Base-by-base conservation (phyloP, 2,113 vertebrate genomes). In the Neoarius graeffei region DNA sequence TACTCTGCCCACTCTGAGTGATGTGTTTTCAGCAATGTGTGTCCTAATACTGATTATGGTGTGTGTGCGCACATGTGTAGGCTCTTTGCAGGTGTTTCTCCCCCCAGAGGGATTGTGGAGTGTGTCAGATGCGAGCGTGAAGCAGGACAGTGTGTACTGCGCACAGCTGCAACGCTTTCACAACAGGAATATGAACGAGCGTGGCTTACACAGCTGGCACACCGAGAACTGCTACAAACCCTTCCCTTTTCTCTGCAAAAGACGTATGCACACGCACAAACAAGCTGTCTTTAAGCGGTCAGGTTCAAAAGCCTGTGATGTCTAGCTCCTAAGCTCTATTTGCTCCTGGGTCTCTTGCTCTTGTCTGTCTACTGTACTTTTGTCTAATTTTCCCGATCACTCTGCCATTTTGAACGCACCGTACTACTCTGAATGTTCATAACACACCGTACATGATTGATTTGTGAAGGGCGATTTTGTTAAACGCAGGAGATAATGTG, bases 231-330 rank as follows among this genome's bases (percentile, higher is more conserved):
- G 98, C 96, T 96, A 98, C 19, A 96, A 98, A 92, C 96, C 98
- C 86, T 98, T 98, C 4, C 97, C 98, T 0, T 99, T 99, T 88
- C 97, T 99, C 84, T 99, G 98, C 96, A 99, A 99, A 94, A 96
- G 98, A 91, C 97, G 98, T 99, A 96, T 85, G 97, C 92, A 5
- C 6, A 1, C 15, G 0, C 59, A 1, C 52, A 6, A 20, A 11
- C 17, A 10, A 25, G 73, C 23, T 74, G 25, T 15, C 23, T n/a
- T 56, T 56, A n/a, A 52, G 48, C 10, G 15, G 25, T 77, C 48
- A n/a, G 50, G 25, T 54, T 23, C 6, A 54, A 79, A 25, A 15
- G 14, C 35, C 27, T 71, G 14, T 71, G 5, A 15, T 69, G 1
- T 73, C 42, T 8, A 20, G 35, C 15, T 73, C 14, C 5, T 73